phyloP scores from a whole-genome alignment of 30 jellyfish, hydroid and myxozoan species.

The Aurelia aurita region DNA sequence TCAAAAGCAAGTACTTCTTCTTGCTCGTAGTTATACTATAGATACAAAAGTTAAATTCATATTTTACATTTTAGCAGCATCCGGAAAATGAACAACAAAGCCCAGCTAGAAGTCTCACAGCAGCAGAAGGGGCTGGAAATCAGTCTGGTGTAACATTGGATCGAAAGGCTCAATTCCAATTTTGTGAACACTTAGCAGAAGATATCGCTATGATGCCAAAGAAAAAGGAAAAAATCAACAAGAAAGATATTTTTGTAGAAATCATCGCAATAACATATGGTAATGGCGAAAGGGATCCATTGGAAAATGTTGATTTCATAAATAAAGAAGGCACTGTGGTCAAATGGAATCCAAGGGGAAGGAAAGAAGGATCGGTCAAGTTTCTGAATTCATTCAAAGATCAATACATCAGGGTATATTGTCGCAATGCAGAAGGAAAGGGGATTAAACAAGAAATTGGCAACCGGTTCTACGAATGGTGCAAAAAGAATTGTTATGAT shows the following conservation, averaged over 20 bases:
- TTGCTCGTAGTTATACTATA: too few species aligned
- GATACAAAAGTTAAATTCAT: too few species aligned
- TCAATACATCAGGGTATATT: slow-evolving; percentile 50
- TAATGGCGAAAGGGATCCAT: slow-evolving; percentile 38
- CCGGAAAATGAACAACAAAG: too few species aligned
- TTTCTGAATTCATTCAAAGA: slow-evolving; percentile 21
- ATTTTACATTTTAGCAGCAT: too few species aligned
- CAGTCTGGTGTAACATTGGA: too few species aligned
- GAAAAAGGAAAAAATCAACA: slow-evolving; percentile 1
- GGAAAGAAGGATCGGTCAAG: background rate
- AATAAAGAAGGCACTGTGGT: slow-evolving; percentile 55
- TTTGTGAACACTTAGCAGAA: too few species aligned
- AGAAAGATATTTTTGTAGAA: slow-evolving; percentile 37
- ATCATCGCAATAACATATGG: slow-evolving; percentile 31
- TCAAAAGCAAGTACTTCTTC: too few species aligned
- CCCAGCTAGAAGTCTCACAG: too few species aligned
- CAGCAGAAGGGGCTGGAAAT: too few species aligned
- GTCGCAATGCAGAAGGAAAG: slow-evolving; percentile 23
- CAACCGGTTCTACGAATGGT: slow-evolving; percentile 42
- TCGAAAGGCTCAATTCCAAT: too few species aligned
- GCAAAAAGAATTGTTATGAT: slow-evolving; percentile 12
- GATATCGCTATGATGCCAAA: too few species aligned
- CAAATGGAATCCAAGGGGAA: background rate
- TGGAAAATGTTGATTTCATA: slow-evolving; percentile 49
- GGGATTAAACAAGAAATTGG: slow-evolving; percentile 29